Conservation (phyloP, 2,113 vertebrate species). For the Clarias gariepinus region DNA sequence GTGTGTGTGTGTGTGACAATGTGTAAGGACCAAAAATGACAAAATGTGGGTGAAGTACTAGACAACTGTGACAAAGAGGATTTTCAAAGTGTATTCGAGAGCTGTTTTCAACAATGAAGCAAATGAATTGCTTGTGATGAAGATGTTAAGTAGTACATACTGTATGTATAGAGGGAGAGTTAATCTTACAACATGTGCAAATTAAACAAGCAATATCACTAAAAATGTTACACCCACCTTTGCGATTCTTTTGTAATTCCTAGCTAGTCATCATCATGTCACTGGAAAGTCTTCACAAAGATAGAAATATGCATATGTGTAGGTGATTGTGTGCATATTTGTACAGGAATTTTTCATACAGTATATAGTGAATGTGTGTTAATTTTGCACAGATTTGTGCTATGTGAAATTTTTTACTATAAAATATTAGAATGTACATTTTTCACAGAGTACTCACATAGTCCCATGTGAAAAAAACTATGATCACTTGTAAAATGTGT, state of each 20-base stretch:
- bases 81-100: no score
- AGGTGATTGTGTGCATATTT: background rate
- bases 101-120: no score
- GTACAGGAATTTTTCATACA: background rate
- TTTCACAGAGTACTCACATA: background rate
- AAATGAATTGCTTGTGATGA: no score
- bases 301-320: background rate
- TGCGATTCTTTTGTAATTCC: background rate
- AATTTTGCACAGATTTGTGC: background rate
- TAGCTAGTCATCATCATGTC: background rate
- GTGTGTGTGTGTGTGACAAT: background rate
- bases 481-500: background rate
- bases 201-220: no score
- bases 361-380: background rate
- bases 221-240: no score
- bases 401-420: background rate
- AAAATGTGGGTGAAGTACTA: background rate
- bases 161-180: no score
- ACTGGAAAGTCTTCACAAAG: background rate
- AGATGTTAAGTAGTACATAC: no score
- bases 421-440: background rate
- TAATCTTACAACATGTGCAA: no score
- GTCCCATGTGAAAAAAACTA: background rate
- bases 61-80: no score
- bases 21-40: background rate